Base-by-base conservation (phyloP, 2,888 invertebrate genomes). In the Lepidocyrtoides sp. region DNA sequence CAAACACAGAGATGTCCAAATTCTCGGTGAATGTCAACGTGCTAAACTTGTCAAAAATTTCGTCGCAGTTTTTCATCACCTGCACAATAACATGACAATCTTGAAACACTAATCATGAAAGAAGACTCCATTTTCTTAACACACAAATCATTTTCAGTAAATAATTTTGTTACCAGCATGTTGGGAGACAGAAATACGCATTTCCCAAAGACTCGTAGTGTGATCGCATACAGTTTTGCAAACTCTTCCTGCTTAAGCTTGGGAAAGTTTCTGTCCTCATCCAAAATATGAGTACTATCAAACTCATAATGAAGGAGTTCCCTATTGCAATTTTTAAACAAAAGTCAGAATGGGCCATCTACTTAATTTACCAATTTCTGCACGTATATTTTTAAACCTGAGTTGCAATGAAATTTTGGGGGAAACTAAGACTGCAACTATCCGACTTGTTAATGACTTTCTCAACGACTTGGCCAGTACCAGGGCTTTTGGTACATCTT, bases 21-120 rank as follows among this genome's bases (percentile, higher is more conserved):
- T 84, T 69, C 14, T 69, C 69, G 7, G 32, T 48, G 54, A 84
- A 84, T 0, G 54, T 51, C n/a, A 84, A 20, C 1, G 66, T 17
- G 1, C 29, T 7, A 51, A 69, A 48, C 12, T 26, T 84, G 8
- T 69, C 84, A 32, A 86, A 86, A 2, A 86, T 44, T 36, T 75
- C 57, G 17, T 86, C 86, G n/a, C 57, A 75, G 41, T 86, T 86
- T 41, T 60, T 86, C 41, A 86, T 57, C 2, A 69, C 84, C 84
- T 84, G 17, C n/a, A 57, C n/a, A n/a, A n/a, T n/a, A n/a, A n/a
- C n/a, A n/a, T 23, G 57, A 14, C n/a, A 5, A 17, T 17, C 57
- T 20, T 57, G 57, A 57, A 17, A n/a, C n/a, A n/a, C n/a, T n/a
- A n/a, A n/a, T n/a, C n/a, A n/a, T n/a, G n/a, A n/a, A n/a, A n/a